A percentile compares a stretch with the other conserved stretches of the same genome.
Conservation (phyloP, 2,113 vertebrate species). For the Perca flavescens region DNA sequence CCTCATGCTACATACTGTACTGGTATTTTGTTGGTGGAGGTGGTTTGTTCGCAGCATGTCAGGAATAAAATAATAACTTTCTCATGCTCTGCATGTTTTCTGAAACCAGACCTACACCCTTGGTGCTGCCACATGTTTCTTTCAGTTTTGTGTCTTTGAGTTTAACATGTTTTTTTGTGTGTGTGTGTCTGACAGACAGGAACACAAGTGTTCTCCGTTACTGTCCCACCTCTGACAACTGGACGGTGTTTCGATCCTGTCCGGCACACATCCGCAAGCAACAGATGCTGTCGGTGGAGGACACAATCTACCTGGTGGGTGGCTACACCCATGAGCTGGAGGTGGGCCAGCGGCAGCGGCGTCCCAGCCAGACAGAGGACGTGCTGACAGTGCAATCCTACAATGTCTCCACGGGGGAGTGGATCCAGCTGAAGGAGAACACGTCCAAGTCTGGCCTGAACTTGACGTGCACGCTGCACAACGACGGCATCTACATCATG, state of each 20-base stretch:
- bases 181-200: conserved; percentile 83
- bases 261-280: conserved; percentile 93
- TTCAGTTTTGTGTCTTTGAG: neutral
- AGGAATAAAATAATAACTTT: no score
- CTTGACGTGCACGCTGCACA: conserved; percentile 94
- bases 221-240: conserved; percentile 90
- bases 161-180: neutral
- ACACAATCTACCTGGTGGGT: conserved; percentile 95
- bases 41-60: no score
- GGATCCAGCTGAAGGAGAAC: conserved; percentile 93
- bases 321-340: conserved; percentile 92
- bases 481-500: conserved; percentile 96
- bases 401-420: conserved; percentile 88
- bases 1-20: no score
- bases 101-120: neutral
- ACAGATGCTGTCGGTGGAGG: conserved; percentile 97
- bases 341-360: conserved; percentile 79
- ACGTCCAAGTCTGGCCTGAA: conserved; percentile 94
- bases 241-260: conserved; percentile 89
- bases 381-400: conserved; percentile 93
- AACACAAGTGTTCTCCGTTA: conserved; percentile 93
- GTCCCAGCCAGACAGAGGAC: conserved; percentile 89
- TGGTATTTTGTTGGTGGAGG: no score
- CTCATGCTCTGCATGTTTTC: neutral
- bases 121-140: neutral